Percentiles rank a stretch among this genome's conserved stretches.
Evolutionary conservation across 2,113 vertebrate genomes (phyloP).

Genomic region (Lepidothrix coronata): DNA sequence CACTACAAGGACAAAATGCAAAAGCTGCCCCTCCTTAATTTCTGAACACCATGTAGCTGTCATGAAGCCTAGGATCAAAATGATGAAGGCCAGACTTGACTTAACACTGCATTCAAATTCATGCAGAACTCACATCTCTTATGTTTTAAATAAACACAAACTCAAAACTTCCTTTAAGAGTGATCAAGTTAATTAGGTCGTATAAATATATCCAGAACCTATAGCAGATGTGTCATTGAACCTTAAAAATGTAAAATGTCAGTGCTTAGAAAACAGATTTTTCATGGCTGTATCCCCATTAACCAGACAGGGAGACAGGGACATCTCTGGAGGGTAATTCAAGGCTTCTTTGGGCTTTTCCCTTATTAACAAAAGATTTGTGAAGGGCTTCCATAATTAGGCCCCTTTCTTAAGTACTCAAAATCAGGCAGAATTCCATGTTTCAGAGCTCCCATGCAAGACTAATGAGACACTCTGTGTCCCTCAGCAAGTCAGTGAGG

Average conservation of each 20-base stretch:
- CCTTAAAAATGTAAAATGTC: not conserved
- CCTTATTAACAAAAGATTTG: not conserved
- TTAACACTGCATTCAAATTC: not conserved
- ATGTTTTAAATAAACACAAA: not conserved
- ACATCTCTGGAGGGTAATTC: not conserved
- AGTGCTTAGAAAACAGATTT: not conserved
- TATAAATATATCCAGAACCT: not conserved
- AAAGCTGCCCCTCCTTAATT: not conserved
- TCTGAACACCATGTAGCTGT: not conserved
- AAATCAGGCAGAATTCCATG: not conserved
- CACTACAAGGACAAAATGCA: not conserved
- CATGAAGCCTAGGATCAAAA: constrained; percentile 2
- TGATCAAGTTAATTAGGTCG: not conserved
- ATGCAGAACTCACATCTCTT: not conserved
- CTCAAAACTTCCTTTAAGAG: not conserved
- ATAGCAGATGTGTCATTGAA: not conserved
- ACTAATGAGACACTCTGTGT: not conserved
- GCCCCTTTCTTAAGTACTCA: not conserved
- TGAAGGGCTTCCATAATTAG: not conserved
- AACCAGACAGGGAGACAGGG: not conserved
- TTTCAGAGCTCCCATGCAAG: not conserved
- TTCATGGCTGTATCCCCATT: rapidly evolving
- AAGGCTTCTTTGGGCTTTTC: not conserved
- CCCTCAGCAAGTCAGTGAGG: constrained; percentile 28
- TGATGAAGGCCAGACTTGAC: not conserved